Evolutionary conservation across 2,797 vertebrate genomes (phyloP).

Genomic region (Tarsius wallacei): DNA sequence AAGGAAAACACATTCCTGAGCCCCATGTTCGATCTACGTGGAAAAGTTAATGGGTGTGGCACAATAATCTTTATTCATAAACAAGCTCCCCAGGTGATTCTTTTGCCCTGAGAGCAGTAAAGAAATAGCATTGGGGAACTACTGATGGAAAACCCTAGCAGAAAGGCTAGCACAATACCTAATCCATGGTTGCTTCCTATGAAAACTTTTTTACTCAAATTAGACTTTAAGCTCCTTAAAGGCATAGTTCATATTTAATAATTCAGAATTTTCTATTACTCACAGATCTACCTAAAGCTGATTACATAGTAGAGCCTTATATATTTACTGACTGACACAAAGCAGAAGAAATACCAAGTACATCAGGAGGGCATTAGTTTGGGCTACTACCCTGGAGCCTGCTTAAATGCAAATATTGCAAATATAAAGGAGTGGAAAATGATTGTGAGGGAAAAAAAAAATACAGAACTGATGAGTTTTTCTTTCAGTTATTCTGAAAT

Average conservation of each 20-base stretch:
- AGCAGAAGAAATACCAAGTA: slow-evolving; percentile 32
- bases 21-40: neutral
- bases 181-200: neutral
- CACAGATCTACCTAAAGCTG: slow-evolving; percentile 40
- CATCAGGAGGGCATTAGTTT: neutral
- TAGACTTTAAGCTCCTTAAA: slow-evolving; percentile 43
- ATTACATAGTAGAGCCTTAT: slow-evolving; percentile 30
- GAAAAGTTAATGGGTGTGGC: slow-evolving; percentile 27
- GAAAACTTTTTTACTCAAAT: slow-evolving; percentile 21
- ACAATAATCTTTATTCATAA: slow-evolving; percentile 64
- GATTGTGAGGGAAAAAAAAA: neutral
- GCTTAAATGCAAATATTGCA: slow-evolving; percentile 36
- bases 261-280: slow-evolving; percentile 57
- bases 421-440: slow-evolving; percentile 42
- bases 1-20: slow-evolving; percentile 8
- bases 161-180: neutral
- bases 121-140: neutral
- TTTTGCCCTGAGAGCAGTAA: neutral
- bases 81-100: slow-evolving; percentile 68
- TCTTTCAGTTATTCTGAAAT: slow-evolving; percentile 43
- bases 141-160: neutral
- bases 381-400: neutral
- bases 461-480: slow-evolving; percentile 25
- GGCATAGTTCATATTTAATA: slow-evolving; percentile 33
- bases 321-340: neutral